phyloP scores from a whole-genome alignment of 2,113 vertebrate genomes.

The Apteryx owenii region DNA sequence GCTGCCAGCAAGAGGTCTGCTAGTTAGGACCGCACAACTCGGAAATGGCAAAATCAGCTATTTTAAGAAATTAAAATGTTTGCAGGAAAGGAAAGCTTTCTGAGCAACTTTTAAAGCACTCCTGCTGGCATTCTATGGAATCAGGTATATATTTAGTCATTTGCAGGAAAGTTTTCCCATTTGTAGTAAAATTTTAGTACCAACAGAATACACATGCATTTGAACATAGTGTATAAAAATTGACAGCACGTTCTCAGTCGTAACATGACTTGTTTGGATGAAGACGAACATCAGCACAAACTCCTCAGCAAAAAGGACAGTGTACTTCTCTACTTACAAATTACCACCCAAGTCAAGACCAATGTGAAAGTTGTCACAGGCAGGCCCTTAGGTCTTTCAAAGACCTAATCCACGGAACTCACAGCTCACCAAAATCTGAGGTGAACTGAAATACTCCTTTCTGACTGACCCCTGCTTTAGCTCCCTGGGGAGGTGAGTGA shows the following conservation, averaged over 20 bases:
- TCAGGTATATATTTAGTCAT: neutral
- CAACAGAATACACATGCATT: neutral
- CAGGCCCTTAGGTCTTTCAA: neutral
- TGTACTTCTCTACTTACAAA: neutral
- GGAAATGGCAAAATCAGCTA: neutral
- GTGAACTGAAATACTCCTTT: neutral
- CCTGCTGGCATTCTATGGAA: neutral
- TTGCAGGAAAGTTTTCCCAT: neutral
- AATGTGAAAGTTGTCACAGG: neutral
- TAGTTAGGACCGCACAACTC: neutral
- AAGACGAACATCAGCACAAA: neutral
- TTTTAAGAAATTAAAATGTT: neutral
- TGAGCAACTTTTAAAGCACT: neutral
- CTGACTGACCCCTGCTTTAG: neutral
- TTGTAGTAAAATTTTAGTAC: neutral
- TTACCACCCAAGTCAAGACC: neutral
- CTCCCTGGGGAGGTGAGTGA: neutral
- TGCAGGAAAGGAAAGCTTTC: neutral
- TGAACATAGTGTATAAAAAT: neutral
- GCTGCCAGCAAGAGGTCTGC: neutral
- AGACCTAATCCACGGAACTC: neutral
- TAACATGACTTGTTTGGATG: neutral
- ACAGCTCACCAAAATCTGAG: neutral
- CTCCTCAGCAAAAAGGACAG: neutral
- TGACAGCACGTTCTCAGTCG: neutral